Base-by-base conservation (phyloP, 2,888 invertebrate genomes). In the Siphlonurus alternatus region DNA sequence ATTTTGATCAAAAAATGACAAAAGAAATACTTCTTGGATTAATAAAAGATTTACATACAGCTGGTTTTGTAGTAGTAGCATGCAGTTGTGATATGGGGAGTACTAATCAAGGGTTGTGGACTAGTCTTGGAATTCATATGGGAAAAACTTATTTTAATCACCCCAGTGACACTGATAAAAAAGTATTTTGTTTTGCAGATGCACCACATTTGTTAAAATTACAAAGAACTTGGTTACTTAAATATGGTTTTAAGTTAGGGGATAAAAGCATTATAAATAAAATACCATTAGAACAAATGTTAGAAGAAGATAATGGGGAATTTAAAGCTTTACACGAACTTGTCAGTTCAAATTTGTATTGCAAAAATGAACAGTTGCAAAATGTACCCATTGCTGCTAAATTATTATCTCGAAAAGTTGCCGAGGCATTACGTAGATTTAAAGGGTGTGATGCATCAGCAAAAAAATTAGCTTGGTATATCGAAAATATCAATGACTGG, bases 201-300 rank as follows among this genome's bases (percentile, higher is more conserved):
- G 59, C 59, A 15, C 66, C 66, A 15, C 67, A 68, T 59, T 23
- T 66, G n/a, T 10, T 66, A 2, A 67, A 68, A 61, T 53, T 67
- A 3, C 22, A 67, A 0, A 15, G 66, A 25, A 67, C 66, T 66
- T 66, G 66, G 60, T 60, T 62, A 22, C 15, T 66, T 2, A 67
- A 67, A 56, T 23, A 66, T 5, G 67, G 64, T 3, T 64, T 67
- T 19, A 61, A 53, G 20, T n/a, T 67, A 7, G 22, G n/a, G 3
- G 18, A 20, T 2, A 54, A 59, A 15, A 38, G 7, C 15, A 38
- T 10, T 10, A 38, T 38, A 38, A 10, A 15, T 15, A 38, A 38
- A 15, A 10, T 38, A 38, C 38, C 38, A 15, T 38, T 38, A 38
- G 38, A 38, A 38, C 7, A 38, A 38, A 10, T 38, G 38, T 38